phyloP scores from a whole-genome alignment of 2,888 invertebrate genomes.

The Rhogogaster chlorosoma region DNA sequence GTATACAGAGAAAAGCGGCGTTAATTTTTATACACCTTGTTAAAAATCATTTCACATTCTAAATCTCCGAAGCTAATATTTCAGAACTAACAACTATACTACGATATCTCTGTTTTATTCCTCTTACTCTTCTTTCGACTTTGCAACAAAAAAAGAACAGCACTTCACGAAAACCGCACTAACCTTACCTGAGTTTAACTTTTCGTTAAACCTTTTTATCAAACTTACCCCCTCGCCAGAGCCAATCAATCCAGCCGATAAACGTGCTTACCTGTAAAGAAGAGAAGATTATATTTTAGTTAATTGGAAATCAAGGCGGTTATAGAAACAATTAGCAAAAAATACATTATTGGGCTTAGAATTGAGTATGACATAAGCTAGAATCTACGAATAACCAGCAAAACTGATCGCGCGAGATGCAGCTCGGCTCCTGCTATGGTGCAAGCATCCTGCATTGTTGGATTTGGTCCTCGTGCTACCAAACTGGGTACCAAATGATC shows the following conservation, averaged over 20 bases:
- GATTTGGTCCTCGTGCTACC: constrained; percentile 30
- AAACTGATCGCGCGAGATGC: constrained; percentile 1
- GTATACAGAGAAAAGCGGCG: not conserved
- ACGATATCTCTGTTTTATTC: not conserved
- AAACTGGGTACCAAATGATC: constrained; percentile 75
- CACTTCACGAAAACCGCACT: constrained; percentile 29
- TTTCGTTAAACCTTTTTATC: not conserved
- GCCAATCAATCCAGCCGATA: constrained; percentile 29
- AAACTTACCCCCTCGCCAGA: constrained; percentile 39
- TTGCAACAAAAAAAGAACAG: not conserved
- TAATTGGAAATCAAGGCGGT: not conserved
- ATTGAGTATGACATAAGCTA: not conserved
- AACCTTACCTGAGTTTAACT: constrained; percentile 27
- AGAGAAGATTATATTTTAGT: constrained; percentile 9
- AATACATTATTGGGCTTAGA: not conserved
- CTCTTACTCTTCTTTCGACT: not conserved
- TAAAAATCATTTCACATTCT: not conserved
- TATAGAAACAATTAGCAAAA: not conserved
- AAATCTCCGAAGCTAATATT: not conserved
- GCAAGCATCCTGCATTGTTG: constrained; percentile 7
- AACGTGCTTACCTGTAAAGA: constrained; percentile 48
- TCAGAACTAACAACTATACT: not conserved
- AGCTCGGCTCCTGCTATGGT: not conserved
- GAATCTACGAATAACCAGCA: not conserved
- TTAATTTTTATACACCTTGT: not conserved